phyloP scores from a whole-genome alignment of 2,797 vertebrate species.

The Nannoperca obscura region DNA sequence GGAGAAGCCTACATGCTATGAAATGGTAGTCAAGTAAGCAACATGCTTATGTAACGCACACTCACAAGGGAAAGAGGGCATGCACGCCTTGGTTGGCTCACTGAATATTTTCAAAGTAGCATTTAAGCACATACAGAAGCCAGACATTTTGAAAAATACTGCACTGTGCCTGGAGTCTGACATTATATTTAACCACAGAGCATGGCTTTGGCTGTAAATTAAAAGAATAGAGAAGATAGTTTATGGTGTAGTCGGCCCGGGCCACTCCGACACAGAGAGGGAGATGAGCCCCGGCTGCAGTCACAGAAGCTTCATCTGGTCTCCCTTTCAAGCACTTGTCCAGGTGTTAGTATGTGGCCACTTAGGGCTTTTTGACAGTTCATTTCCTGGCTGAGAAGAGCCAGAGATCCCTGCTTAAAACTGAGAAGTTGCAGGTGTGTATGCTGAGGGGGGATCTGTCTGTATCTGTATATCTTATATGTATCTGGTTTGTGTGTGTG shows the following conservation, averaged over 20 bases:
- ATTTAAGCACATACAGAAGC: slow-evolving; percentile 71
- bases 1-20: slow-evolving; percentile 20
- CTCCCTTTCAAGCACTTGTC: slow-evolving; percentile 49
- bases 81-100: slow-evolving; percentile 37
- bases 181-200: slow-evolving; percentile 76
- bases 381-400: slow-evolving; percentile 75
- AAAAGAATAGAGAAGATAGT: slow-evolving; percentile 68
- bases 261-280: slow-evolving; percentile 23
- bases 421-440: slow-evolving; percentile 50
- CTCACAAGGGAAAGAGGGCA: slow-evolving; percentile 15
- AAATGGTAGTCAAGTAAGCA: slow-evolving; percentile 37
- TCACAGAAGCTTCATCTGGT: slow-evolving; percentile 40
- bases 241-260: slow-evolving; percentile 52
- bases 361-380: slow-evolving; percentile 71
- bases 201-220: slow-evolving; percentile 75
- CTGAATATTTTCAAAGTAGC: slow-evolving; percentile 68
- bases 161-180: slow-evolving; percentile 68
- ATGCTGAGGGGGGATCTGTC: slow-evolving; percentile 14
- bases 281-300: slow-evolving; percentile 50
- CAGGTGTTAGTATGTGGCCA: slow-evolving; percentile 68
- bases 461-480: slow-evolving; percentile 17
- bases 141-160: slow-evolving; percentile 77
- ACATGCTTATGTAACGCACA: slow-evolving; percentile 44
- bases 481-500: slow-evolving; percentile 18
- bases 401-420: slow-evolving; percentile 69